Evolutionary conservation across 2,888 invertebrate species (phyloP).

Genomic region (Anthophora plumipes): DNA sequence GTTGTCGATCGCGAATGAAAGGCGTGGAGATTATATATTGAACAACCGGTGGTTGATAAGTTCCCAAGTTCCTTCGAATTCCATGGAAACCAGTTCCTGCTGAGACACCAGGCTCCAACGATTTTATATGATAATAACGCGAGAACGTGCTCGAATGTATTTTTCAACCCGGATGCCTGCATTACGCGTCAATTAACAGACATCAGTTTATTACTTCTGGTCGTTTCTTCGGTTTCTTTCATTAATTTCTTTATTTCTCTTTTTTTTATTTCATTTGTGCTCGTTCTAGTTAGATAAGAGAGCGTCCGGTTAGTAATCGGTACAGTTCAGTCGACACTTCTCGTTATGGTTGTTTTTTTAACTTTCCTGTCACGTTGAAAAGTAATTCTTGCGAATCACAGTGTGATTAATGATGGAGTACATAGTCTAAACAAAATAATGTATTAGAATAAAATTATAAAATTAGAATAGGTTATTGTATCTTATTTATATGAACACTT

Average conservation of each 20-base stretch:
- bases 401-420: too few relatives aligned
- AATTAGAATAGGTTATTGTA: too few relatives aligned
- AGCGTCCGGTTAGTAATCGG: neutral
- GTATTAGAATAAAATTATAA: too few relatives aligned
- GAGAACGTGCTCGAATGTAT: neutral
- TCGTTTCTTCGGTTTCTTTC: neutral
- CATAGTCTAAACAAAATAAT: too few relatives aligned
- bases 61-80: slow-evolving; percentile 33
- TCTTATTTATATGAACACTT: too few relatives aligned
- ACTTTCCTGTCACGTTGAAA: too few relatives aligned
- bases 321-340: too few relatives aligned
- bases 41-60: neutral
- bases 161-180: neutral
- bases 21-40: slow-evolving; percentile 9
- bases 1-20: slow-evolving; percentile 37
- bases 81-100: slow-evolving; percentile 52
- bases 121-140: slow-evolving; percentile 6
- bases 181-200: neutral
- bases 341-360: too few relatives aligned
- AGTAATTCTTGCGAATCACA: too few relatives aligned
- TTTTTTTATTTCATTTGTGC: too few relatives aligned
- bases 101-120: neutral
- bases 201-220: neutral
- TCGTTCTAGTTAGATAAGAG: slow-evolving; percentile 12
- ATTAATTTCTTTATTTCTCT: neutral